Percentiles rank a stretch among this genome's conserved stretches.
These are phyloP conservation scores for Trachelus stipa DNA, from an alignment of 2,888 invertebrate species.

Conservation along the genomic window DNA sequence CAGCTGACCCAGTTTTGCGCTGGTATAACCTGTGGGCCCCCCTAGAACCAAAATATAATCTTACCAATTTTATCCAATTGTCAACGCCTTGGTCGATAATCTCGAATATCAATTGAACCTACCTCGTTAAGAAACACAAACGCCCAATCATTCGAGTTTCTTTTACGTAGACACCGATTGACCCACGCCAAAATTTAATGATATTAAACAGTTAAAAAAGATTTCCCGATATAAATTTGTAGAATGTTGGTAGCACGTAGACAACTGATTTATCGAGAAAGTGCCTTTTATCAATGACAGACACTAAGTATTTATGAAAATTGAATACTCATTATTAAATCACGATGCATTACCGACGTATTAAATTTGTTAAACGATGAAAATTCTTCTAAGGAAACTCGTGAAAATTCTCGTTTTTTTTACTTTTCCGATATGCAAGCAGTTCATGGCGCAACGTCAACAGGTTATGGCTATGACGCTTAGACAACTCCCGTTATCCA, in stretches of 20 bases:
- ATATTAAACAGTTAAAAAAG: not conserved
- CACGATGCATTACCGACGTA: not conserved
- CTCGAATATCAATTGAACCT: not conserved
- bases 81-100: not conserved
- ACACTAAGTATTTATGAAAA: not conserved
- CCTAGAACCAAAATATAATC: not conserved
- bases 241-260: not conserved
- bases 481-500: not conserved
- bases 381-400: not conserved
- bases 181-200: not conserved
- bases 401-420: not conserved
- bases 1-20: not conserved
- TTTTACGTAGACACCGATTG: not conserved
- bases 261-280: not conserved
- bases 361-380: not conserved
- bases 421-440: not conserved
- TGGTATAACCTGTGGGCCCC: not conserved
- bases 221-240: not conserved
- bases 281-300: not conserved
- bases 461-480: not conserved
- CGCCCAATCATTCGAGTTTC: not conserved
- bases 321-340: not conserved
- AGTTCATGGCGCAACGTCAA: not conserved
- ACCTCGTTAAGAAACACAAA: not conserved
- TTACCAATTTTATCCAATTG: not conserved